Base-by-base conservation (phyloP, 1,140 invertebrate species). In the Drosophila equinoxialis region DNA sequence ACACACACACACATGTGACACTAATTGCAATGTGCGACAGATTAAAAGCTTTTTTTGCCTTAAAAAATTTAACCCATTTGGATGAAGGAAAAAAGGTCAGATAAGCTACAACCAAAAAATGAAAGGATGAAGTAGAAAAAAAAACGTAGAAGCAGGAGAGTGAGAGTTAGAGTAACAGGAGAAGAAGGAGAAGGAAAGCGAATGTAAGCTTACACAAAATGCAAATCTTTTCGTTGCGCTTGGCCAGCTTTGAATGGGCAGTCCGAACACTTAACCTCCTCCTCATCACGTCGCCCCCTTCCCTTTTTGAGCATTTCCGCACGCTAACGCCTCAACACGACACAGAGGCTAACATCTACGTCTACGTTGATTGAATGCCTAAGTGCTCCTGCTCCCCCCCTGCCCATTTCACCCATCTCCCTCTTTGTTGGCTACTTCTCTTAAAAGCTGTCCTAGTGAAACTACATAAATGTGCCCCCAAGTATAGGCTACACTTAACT, bases 311-410 rank as follows among this genome's bases (percentile, higher is more conserved):
- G 64, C 70, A 59, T 73, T 61, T 63, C 55, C 68, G 71, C 84
- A 87, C 84, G 83, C 84, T 73, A 84, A 79, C 81, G 74, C 82
- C 73, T 71, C 69, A 58, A 74, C 75, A 79, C 76, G 79, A 83
- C 83, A 51, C 45, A 51, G 17, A 87, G 73, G 74, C 74, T 61
- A 77, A 65, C 59, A 64, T 48, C 66, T 57, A 72, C 59, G 67
- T 30, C 45, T 57, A 84, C 80, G 79, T 89, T 83, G 85, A 89
- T 89, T 89, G 77, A 79, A 79, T 79, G 85, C 71, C 77, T 84
- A 89, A 89, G 84, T 89, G 84, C 84, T 65, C 69, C 61, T 35
- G 61, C 11, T 59, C n/a, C n/a, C 6, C 33, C 23, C 58, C 39
- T 5, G 26, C 26, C 26, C 30, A 30, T 42, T 71, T 39, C 10